These are phyloP conservation scores for Procavia capensis DNA, from an alignment of 2,113 vertebrate species.

Conservation along the genomic window DNA sequence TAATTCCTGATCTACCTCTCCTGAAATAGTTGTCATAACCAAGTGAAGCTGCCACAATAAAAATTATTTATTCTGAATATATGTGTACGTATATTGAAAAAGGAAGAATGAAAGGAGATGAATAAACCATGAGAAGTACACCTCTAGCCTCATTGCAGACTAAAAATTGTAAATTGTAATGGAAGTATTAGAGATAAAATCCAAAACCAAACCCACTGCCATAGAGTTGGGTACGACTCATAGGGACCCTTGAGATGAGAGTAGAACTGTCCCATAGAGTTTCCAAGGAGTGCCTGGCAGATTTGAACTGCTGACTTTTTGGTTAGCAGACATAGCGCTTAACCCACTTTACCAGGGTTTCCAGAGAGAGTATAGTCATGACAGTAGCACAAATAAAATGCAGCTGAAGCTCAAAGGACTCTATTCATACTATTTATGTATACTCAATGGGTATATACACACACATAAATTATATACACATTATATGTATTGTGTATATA, in stretches of 20 bases:
- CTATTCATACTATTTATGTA: not conserved
- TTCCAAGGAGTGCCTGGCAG: no score
- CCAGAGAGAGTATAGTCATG: not conserved
- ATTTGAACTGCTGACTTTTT: no score
- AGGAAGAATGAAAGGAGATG: not conserved
- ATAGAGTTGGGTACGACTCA: no score
- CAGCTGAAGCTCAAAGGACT: not conserved
- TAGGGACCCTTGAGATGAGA: no score
- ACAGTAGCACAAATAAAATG: not conserved
- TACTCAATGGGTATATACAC: not conserved
- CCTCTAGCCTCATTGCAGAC: not conserved
- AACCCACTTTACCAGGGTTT: no score
- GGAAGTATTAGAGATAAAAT: no score
- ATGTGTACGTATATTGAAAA: not conserved
- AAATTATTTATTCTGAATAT: not conserved
- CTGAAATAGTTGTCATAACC: not conserved
- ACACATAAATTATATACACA: no score
- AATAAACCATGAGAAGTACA: not conserved
- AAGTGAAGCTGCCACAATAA: not conserved
- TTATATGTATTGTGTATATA: not conserved
- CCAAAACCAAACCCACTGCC: no score
- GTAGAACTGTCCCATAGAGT: no score
- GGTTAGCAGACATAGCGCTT: no score
- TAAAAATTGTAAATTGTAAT: not conserved
- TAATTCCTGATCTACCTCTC: not conserved